Base-by-base conservation (phyloP, 2,888 invertebrate species). In the Sericinus montela region DNA sequence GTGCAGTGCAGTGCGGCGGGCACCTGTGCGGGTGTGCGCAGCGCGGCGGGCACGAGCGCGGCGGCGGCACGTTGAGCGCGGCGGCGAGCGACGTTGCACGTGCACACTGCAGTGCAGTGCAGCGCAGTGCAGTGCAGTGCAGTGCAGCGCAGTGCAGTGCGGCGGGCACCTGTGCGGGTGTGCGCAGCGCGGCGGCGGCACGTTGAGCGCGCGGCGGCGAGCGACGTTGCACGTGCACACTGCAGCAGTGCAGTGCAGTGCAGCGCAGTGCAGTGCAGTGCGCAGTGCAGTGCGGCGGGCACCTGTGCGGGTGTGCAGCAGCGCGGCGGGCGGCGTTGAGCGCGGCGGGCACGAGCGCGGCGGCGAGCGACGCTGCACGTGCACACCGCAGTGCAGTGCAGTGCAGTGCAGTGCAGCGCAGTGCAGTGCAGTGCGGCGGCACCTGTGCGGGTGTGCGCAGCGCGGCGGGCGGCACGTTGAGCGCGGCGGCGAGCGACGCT, bases 401-500 rank as follows among this genome's bases (percentile, higher is more conserved):
- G n/a, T n/a, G n/a, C n/a, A n/a, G n/a, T n/a, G n/a, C n/a, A n/a
- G n/a, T n/a, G n/a, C n/a, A n/a, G n/a, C n/a, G n/a, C n/a, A n/a
- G n/a, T n/a, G n/a, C n/a, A n/a, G n/a, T n/a, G n/a, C 9, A 19
- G 2, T 11, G 32, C 32, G 13, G 32, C 5, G n/a, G 10, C n/a
- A 70, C 68, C 28, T 51, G 71, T 78, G 72, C 16, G 59, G 39
- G 55, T 74, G 57, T 52, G 44, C 41, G 48, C 7, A 32, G 89
- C 53, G 94, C 79, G n/a, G 95, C 94, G 35, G 97, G 97, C 39
- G 97, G 97, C 52, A 97, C 96, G 83, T 96, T 96, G 43, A 96
- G 88, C 40, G 63, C 72, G 63, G 94, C 94, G 0, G 95, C 94
- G 65, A 97, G 92, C 23, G 95, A 91, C 67, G 30, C n/a, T 30